A percentile compares a stretch with the other conserved stretches of the same genome.
Evolutionary conservation across 2,113 vertebrate species (phyloP).

Genomic region (Alouatta palliata): DNA sequence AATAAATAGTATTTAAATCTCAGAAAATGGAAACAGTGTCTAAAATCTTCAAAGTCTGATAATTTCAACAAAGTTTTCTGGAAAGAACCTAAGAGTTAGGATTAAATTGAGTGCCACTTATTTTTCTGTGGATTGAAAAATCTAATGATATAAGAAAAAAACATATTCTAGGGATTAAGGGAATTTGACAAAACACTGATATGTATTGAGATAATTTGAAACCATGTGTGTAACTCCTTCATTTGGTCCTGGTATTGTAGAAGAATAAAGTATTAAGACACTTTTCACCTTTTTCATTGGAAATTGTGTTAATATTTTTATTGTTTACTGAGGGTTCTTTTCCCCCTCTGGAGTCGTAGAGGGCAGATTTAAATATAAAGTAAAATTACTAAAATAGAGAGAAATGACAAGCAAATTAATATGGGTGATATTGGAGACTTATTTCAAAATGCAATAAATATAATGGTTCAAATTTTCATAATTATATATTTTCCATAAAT

Average conservation of each 20-base stretch:
- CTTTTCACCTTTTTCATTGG: not conserved
- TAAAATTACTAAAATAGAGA: not conserved
- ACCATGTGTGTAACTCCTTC: not conserved
- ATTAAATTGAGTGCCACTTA: not conserved
- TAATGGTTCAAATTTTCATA: conserved; percentile 24
- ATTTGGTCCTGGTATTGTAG: not conserved
- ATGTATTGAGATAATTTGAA: not conserved
- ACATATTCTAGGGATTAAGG: not conserved
- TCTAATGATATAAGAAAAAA: not conserved
- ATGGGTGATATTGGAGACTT: not conserved
- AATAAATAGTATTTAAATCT: not conserved
- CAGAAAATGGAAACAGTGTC: not conserved
- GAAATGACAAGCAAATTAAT: not conserved
- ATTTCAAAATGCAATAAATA: not conserved
- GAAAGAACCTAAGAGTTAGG: not conserved
- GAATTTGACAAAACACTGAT: conserved; percentile 21
- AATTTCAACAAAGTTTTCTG: conserved; percentile 23
- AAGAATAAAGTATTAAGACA: not conserved
- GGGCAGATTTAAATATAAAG: not conserved
- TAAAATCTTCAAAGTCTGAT: not conserved
- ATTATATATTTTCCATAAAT: not conserved
- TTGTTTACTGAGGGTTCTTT: not conserved
- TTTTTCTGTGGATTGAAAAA: conserved; percentile 11
- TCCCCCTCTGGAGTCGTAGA: not conserved
- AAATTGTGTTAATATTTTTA: not conserved